phyloP scores from a whole-genome alignment of 2,113 vertebrate species.

The Upupa epops region DNA sequence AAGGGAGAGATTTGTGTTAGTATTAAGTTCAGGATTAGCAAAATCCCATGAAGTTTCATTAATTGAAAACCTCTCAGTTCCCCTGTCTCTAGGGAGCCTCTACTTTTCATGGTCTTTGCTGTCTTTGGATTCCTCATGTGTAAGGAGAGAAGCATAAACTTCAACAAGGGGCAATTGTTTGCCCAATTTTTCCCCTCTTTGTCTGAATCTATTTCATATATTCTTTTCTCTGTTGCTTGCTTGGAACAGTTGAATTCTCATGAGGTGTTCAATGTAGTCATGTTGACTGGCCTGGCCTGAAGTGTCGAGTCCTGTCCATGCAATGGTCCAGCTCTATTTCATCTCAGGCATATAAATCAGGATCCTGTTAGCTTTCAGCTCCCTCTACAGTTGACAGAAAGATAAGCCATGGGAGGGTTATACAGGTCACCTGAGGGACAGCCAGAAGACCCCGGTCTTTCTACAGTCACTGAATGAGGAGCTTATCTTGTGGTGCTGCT shows the following conservation, averaged over 20 bases:
- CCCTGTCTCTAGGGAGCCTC: neutral
- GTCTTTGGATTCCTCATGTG: neutral
- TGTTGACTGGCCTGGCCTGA: neutral
- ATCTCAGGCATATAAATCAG: neutral
- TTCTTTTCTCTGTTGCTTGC: neutral
- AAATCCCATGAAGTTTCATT: neutral
- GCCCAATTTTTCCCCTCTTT: accelerated
- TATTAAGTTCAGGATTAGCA: neutral
- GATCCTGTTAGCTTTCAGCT: slow-evolving; percentile 60
- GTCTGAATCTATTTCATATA: neutral
- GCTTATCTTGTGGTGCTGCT: neutral
- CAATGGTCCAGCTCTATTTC: neutral
- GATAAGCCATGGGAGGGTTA: slow-evolving; percentile 6
- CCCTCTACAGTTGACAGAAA: slow-evolving; percentile 59
- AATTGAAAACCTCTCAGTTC: neutral
- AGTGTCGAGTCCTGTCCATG: neutral
- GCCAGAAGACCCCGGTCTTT: neutral
- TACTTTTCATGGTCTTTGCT: neutral
- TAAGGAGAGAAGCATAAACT: neutral
- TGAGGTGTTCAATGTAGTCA: neutral
- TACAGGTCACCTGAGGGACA: neutral
- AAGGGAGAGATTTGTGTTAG: neutral
- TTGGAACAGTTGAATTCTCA: neutral
- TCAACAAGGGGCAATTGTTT: neutral
- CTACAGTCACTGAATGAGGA: neutral